phyloP scores from a whole-genome alignment of 2,113 vertebrate genomes.

The Clarias gariepinus region DNA sequence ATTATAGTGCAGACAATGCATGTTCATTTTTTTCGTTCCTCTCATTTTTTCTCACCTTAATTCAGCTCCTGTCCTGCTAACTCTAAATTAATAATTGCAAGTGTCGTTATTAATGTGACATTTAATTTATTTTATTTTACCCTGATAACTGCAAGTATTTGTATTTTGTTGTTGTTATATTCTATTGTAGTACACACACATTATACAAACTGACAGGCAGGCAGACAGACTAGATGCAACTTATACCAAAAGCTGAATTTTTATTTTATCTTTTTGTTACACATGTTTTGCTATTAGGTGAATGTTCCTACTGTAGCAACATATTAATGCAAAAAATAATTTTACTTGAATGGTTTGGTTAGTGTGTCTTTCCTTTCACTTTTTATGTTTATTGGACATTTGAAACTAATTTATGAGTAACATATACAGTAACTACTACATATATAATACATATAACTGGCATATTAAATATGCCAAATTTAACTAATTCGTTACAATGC shows the following conservation, averaged over 20 bases:
- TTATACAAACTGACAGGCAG: not conserved
- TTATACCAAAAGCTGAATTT: too few relatives aligned
- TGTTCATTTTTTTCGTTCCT: constrained; percentile 20
- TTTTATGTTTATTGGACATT: too few relatives aligned
- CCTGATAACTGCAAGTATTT: not conserved
- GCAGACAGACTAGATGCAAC: too few relatives aligned
- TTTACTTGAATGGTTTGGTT: too few relatives aligned
- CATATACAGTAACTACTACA: too few relatives aligned
- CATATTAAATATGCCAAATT: not conserved
- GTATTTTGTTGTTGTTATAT: not conserved
- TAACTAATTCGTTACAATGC: not conserved
- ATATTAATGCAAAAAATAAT: too few relatives aligned
- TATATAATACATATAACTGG: too few relatives aligned
- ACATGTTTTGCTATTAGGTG: too few relatives aligned
- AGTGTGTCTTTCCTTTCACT: too few relatives aligned
- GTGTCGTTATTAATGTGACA: not conserved
- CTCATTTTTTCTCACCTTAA: not conserved
- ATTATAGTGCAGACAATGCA: constrained; percentile 45
- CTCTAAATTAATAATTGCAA: not conserved
- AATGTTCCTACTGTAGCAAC: too few relatives aligned
- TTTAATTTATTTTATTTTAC: not conserved
- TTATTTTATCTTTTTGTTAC: too few relatives aligned
- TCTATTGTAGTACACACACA: not conserved
- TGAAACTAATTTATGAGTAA: too few relatives aligned
- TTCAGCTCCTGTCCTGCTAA: not conserved